Evolutionary conservation across 2,113 vertebrate genomes (phyloP).

Genomic region (Colius striatus): DNA sequence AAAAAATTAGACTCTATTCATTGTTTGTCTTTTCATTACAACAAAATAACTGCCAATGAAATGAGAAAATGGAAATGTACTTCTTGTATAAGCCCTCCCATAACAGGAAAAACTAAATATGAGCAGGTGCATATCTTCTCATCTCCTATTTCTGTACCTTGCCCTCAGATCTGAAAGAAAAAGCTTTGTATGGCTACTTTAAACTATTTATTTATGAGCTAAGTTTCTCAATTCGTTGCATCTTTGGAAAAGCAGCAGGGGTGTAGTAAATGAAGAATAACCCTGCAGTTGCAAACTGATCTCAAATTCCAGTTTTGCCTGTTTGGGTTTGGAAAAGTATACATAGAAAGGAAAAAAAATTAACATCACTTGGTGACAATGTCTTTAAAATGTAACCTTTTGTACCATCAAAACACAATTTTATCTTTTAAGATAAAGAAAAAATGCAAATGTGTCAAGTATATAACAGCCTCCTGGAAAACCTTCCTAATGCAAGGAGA

Average conservation of each 20-base stretch:
- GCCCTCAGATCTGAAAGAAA: background rate
- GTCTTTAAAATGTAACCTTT: background rate
- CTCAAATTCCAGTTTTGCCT: background rate
- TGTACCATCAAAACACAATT: background rate
- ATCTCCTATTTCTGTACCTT: background rate
- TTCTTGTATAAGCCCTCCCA: background rate
- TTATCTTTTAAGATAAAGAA: background rate
- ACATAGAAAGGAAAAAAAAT: background rate
- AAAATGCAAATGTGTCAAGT: background rate
- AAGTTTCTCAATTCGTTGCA: background rate
- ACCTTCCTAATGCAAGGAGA: background rate
- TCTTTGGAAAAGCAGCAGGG: background rate
- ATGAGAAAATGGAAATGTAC: slow-evolving; percentile 33
- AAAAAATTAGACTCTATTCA: background rate
- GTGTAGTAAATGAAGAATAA: background rate
- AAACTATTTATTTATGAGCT: background rate
- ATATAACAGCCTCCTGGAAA: background rate
- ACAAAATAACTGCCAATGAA: slow-evolving; percentile 28
- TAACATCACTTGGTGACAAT: background rate
- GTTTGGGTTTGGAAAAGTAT: background rate
- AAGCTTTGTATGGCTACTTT: background rate
- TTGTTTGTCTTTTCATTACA: background rate
- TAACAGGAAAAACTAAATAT: slow-evolving; percentile 14
- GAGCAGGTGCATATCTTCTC: background rate
- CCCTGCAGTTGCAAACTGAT: background rate